A percentile compares a stretch with the other conserved stretches of the same genome.
Evolutionary conservation across 2,888 invertebrate species (phyloP).

Genomic region (Smittia aterrima): DNA sequence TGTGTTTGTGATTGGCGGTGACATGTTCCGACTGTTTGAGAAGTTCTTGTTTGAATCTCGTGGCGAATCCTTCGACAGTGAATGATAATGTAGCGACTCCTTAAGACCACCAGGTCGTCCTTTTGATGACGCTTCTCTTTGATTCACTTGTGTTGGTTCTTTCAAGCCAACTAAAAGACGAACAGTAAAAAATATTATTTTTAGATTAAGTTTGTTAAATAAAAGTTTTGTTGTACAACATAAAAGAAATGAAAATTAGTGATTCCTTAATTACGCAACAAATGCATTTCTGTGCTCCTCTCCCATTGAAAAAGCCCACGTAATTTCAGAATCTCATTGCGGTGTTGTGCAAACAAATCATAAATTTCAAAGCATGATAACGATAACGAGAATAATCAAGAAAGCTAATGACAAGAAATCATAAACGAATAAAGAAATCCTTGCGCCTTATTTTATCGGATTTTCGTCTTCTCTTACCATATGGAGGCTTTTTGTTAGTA

Average conservation of each 20-base stretch:
- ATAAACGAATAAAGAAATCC: too few relatives aligned
- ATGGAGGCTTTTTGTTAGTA: conserved; percentile 27
- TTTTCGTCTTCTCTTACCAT: conserved; percentile 18
- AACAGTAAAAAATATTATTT: not conserved
- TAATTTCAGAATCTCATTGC: too few relatives aligned
- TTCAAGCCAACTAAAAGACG: conserved; percentile 6
- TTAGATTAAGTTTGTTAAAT: too few relatives aligned
- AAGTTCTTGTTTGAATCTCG: not conserved
- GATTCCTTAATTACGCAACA: not conserved
- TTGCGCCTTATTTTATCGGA: not conserved
- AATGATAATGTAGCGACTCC: not conserved
- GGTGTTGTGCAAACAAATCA: too few relatives aligned
- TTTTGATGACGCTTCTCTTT: not conserved
- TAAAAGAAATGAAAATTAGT: not conserved
- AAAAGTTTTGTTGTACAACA: not conserved
- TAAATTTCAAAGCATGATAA: too few relatives aligned
- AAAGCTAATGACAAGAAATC: too few relatives aligned
- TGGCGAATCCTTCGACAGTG: not conserved
- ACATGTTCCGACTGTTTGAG: not conserved
- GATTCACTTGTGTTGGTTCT: not conserved
- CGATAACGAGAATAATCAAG: too few relatives aligned
- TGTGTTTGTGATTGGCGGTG: not conserved
- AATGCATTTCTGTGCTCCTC: too few relatives aligned
- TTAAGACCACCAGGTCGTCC: not conserved
- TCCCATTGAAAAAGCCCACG: too few relatives aligned